Base-by-base conservation (phyloP, 1,140 invertebrate species). In the Drosophila burlai region DNA sequence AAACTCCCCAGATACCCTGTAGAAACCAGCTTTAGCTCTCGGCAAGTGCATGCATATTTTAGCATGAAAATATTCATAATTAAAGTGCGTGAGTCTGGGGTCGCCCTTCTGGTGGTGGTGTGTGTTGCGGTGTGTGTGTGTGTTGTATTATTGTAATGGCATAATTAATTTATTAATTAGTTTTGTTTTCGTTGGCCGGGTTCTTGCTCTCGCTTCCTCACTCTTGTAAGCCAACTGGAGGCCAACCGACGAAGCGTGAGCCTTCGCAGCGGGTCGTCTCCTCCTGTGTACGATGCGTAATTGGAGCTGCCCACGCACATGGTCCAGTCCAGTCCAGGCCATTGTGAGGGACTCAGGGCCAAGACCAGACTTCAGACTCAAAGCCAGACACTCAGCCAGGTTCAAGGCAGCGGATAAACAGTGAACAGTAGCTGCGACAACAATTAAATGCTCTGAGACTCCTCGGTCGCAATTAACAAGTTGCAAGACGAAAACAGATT, bases 111-210 rank as follows among this genome's bases (percentile, higher is more conserved):
- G n/a, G 18, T 45, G 21, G 24, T 36, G 65, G 49, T 60, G 50
- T 52, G 38, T 67, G 54, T 38, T 40, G 38, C 63, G 54, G 47
- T 36, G 45, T 60, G 36, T 52, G 61, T 73, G 58, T 83, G 69
- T 90, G 76, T 90, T 83, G 69, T 90, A 80, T 90, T 90, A 80
- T 85, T 91, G 79, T 90, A 90, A 90, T 90, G 72, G 85, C 86
- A 90, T 90, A 90, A 85, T 90, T 90, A 90, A 90, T 90, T 90
- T 90, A 90, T 90, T 90, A 90, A 90, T 90, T 91, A 90, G 78
- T 85, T 90, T 79, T 49, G 72, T 77, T 54, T 65, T 64, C 62
- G 50, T 72, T 54, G 59, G 49, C 52, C 46, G 46, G 58, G 29
- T 38, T 68, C 54, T 59, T 38, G 49, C 59, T 69, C 46, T 54